Evolutionary conservation across 2,888 invertebrate species (phyloP).

Genomic region (Scelioninae gen. 1): DNA sequence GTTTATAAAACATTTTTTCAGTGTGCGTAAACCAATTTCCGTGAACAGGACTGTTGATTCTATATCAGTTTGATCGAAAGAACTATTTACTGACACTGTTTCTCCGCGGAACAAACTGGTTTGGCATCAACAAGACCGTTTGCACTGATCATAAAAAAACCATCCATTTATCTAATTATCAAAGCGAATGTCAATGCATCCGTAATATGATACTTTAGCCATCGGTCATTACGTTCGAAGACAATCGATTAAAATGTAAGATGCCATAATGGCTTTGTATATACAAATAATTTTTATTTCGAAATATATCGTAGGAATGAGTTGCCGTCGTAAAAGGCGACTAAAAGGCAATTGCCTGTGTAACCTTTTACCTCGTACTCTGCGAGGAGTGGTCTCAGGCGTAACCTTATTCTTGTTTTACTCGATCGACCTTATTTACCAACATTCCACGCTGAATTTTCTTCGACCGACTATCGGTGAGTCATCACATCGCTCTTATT

Average conservation of each 20-base stretch:
- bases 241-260: slow-evolving; percentile 65
- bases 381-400: slow-evolving; percentile 71
- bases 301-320: slow-evolving; percentile 60
- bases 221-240: slow-evolving; percentile 57
- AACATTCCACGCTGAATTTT: slow-evolving; percentile 70
- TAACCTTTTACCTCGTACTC: slow-evolving; percentile 71
- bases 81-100: no score
- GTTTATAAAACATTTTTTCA: no score
- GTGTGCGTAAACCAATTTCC: no score
- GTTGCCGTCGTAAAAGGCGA: slow-evolving; percentile 70
- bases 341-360: slow-evolving; percentile 70
- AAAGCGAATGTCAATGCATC: slow-evolving; percentile 54
- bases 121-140: no score
- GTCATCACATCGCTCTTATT: slow-evolving; percentile 60
- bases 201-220: slow-evolving; percentile 51
- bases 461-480: slow-evolving; percentile 64
- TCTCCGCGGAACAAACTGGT: no score
- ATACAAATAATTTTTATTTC: slow-evolving; percentile 66
- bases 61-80: background rate
- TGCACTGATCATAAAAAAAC: background rate
- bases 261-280: slow-evolving; percentile 52
- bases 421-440: slow-evolving; percentile 71
- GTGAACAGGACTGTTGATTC: no score
- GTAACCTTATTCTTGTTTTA: slow-evolving; percentile 72
- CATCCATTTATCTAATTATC: slow-evolving; percentile 35